Base-by-base conservation (phyloP, 2,797 vertebrate genomes). In the Onychomys torridus region DNA sequence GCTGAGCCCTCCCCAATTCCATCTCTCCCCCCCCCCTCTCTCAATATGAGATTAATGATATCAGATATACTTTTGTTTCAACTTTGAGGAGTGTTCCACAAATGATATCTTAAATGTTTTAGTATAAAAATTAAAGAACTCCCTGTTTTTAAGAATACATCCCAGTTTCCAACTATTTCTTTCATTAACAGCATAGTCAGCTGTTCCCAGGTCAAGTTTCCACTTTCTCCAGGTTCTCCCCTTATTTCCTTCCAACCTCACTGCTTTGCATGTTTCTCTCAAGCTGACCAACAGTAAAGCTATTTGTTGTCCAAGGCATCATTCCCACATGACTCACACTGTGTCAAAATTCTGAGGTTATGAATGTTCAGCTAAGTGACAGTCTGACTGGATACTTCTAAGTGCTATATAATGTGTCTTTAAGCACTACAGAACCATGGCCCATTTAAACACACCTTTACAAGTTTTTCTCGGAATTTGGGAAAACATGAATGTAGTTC, bases 381-480 rank as follows among this genome's bases (percentile, higher is more conserved):
- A 93, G 91, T 94, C 95, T 97, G 94, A 97, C 71, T 17, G 95
- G 97, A 67, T 34, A 1, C 86, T 89, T 93, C 29, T 95, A 96
- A 97, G 93, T 98, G 93, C 90, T 96, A 97, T 90, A 96, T 93
- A 93, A 97, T 98, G 96, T 97, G 91, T 98, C 91, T 98, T 98
- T 97, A 29, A 40, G 90, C 95, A 95, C 85, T 90, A n/a, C 19
- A 92, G 97, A 97, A 95, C 83, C 63, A 73, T 95, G 89, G 32
- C 43, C 77, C 37, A 82, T 92, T 97, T 97, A 95, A 96, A 97
- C 95, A 94, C 61, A 81, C 76, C 67, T 94, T 96, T 90, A 91
- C 90, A 63, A 82, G 65, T 79, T 96, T 75, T 91, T 82, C 61
- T 93, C 76, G 82, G 40, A 96, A 95, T 96, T 90, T 91, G 32